Evolutionary conservation across 2,888 invertebrate species (phyloP).

Genomic region (Phaedon cochleariae): DNA sequence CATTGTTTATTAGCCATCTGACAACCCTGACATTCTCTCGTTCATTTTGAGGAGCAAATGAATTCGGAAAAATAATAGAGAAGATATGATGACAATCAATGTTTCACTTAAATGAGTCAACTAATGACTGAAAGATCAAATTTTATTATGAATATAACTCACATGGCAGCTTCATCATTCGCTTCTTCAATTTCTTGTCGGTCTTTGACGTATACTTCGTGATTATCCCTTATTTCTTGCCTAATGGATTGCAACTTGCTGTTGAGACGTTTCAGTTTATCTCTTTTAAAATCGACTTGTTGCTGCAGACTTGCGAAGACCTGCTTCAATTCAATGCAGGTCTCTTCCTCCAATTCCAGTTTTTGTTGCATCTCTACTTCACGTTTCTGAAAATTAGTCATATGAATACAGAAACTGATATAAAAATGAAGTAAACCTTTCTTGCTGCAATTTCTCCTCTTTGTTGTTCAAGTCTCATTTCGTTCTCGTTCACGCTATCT

Average conservation of each 20-base stretch:
- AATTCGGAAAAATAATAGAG: too few species aligned
- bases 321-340: conserved; percentile 87
- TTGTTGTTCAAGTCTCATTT: conserved; percentile 85
- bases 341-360: conserved; percentile 93
- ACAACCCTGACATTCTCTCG: too few species aligned
- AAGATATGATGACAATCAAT: too few species aligned
- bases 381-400: conserved; percentile 63
- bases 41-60: too few species aligned
- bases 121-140: too few species aligned
- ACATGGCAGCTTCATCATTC: conserved; percentile 87
- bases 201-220: conserved; percentile 90
- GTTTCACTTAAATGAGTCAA: too few species aligned
- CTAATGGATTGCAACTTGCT: conserved; percentile 79
- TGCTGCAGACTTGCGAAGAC: conserved; percentile 93
- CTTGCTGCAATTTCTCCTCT: conserved; percentile 89
- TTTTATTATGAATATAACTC: conserved; percentile 33
- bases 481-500: conserved; percentile 94
- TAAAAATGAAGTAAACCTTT: conserved; percentile 64
- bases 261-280: conserved; percentile 90
- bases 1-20: too few species aligned
- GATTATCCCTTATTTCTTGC: conserved; percentile 82
- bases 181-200: conserved; percentile 91
- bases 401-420: too few species aligned
- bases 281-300: conserved; percentile 96
- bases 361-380: conserved; percentile 94